Evolutionary conservation across 2,113 vertebrate species (phyloP).

Genomic region (Blennius ocellaris): DNA sequence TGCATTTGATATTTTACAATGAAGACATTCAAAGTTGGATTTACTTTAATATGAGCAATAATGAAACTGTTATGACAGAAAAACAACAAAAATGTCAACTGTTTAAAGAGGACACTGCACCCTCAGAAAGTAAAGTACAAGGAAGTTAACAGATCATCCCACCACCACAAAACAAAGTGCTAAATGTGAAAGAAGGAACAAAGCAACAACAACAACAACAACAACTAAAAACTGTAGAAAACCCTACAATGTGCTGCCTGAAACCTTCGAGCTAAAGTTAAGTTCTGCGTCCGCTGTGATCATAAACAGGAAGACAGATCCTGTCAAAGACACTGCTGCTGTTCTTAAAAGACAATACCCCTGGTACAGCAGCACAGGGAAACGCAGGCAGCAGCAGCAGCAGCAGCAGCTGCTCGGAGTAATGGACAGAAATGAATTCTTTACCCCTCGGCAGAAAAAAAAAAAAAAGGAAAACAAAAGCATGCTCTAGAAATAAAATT

Average conservation of each 20-base stretch:
- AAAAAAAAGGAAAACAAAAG: not conserved
- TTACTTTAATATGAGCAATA: no score
- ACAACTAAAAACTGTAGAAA: constrained; percentile 11
- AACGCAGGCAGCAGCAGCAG: constrained; percentile 31
- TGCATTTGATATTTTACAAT: no score
- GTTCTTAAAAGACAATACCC: constrained; percentile 43
- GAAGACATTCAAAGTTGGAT: no score
- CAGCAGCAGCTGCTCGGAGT: constrained; percentile 22
- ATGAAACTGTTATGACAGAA: no score
- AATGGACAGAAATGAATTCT: constrained; percentile 55
- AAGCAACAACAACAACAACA: not conserved
- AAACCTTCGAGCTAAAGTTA: not conserved
- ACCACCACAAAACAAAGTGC: not conserved
- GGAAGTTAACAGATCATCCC: no score
- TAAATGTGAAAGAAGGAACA: not conserved
- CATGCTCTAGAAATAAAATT: constrained; percentile 48
- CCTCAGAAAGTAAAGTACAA: no score
- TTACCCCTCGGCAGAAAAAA: constrained; percentile 35
- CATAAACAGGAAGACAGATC: constrained; percentile 33
- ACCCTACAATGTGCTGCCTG: not conserved
- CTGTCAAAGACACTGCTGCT: constrained; percentile 40
- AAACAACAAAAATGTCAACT: no score
- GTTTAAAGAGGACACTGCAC: no score
- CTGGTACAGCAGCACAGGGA: constrained; percentile 9
- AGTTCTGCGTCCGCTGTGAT: constrained; percentile 19